Evolutionary conservation across 2,113 vertebrate genomes (phyloP).

Genomic region (Hyperoodon ampullatus): DNA sequence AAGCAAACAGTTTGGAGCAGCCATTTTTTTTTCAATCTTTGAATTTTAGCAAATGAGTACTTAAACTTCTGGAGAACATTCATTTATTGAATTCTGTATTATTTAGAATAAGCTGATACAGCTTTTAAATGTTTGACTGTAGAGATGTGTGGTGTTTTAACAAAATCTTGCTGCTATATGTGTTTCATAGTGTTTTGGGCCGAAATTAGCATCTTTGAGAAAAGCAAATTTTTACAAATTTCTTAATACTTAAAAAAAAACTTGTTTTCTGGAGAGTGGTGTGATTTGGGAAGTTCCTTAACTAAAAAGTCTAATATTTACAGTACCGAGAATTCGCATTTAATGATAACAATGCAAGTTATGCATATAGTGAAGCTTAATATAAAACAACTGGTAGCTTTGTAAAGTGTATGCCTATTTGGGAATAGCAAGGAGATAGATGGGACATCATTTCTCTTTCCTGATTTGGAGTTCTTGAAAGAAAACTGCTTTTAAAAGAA

Average conservation of each 20-base stretch:
- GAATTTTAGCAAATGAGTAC: neutral
- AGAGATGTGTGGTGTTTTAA: neutral
- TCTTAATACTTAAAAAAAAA: slow-evolving; percentile 76
- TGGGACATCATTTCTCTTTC: neutral
- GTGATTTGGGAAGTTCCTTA: slow-evolving; percentile 52
- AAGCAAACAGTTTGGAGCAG: neutral
- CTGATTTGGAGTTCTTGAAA: slow-evolving; percentile 59
- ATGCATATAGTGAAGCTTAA: neutral
- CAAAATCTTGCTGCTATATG: neutral
- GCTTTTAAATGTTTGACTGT: neutral
- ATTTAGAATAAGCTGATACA: neutral
- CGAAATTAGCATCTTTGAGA: neutral
- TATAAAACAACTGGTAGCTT: slow-evolving; percentile 19
- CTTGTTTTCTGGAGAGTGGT: slow-evolving; percentile 30
- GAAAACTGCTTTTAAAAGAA: slow-evolving; percentile 65
- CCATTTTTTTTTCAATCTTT: neutral
- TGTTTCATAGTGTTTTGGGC: fast-evolving
- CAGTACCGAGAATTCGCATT: neutral
- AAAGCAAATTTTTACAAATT: slow-evolving; percentile 42
- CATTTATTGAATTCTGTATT: neutral
- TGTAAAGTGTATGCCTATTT: slow-evolving; percentile 4
- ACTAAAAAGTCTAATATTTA: neutral
- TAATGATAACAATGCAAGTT: slow-evolving; percentile 22
- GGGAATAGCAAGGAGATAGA: neutral
- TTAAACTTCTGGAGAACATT: neutral